Conservation (phyloP, 2,888 invertebrate genomes). For the Linyphia triangularis region DNA sequence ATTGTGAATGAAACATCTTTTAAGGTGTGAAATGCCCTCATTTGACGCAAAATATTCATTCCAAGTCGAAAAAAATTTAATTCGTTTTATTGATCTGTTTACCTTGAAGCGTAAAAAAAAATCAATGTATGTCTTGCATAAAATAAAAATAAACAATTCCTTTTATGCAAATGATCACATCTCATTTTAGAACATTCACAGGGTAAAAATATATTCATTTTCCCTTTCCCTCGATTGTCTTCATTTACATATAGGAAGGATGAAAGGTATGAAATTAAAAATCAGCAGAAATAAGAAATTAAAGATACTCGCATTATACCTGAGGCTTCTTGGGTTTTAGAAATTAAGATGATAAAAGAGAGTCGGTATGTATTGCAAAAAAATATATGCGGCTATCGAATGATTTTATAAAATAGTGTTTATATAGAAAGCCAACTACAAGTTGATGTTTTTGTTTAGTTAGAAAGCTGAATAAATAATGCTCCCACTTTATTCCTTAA, state of each 20-base stretch:
- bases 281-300: neutral
- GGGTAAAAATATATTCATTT: slow-evolving; percentile 37
- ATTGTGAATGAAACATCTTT: no score
- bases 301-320: neutral
- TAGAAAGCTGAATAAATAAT: no score
- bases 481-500: no score
- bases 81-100: slow-evolving; percentile 51
- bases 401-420: no score
- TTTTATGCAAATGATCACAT: slow-evolving; percentile 53
- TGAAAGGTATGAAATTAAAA: neutral
- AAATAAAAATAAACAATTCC: slow-evolving; percentile 33
- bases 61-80: slow-evolving; percentile 17
- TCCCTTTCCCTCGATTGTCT: neutral
- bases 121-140: neutral
- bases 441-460: no score
- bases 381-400: no score
- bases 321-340: neutral
- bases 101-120: slow-evolving; percentile 21
- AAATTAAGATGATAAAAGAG: neutral
- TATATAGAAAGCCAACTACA: no score
- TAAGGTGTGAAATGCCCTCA: no score
- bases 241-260: neutral
- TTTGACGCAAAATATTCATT: neutral
- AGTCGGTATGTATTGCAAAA: no score
- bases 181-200: slow-evolving; percentile 31